Evolutionary conservation across 1,140 invertebrate genomes (phyloP).

Genomic region (Antheraea mylitta): DNA sequence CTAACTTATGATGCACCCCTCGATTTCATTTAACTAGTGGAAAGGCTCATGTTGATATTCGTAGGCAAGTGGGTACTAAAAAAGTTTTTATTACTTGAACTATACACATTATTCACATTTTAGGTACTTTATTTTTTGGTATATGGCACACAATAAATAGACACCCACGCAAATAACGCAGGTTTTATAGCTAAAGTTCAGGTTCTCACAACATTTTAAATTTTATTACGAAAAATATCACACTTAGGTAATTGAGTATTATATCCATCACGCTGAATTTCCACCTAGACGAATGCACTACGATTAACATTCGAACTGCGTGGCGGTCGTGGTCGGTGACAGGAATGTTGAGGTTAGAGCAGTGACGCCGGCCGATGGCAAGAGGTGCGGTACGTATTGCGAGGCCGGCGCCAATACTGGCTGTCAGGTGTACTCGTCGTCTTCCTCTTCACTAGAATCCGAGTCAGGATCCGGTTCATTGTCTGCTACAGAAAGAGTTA

Average conservation of each 20-base stretch:
- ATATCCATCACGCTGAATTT: slow-evolving; percentile 24
- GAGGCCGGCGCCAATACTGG: slow-evolving; percentile 33
- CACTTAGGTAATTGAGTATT: slow-evolving; percentile 59
- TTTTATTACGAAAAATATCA: slow-evolving; percentile 47
- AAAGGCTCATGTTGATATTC: background rate
- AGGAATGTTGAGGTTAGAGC: slow-evolving; percentile 49
- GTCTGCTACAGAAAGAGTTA: slow-evolving; percentile 57
- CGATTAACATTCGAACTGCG: slow-evolving; percentile 46
- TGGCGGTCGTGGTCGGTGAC: slow-evolving; percentile 27
- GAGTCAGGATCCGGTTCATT: slow-evolving; percentile 46
- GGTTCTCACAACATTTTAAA: slow-evolving; percentile 15
- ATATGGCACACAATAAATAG: slow-evolving; percentile 33
- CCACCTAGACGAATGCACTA: slow-evolving; percentile 9
- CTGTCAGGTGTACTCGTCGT: slow-evolving; percentile 67
- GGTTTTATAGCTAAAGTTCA: slow-evolving; percentile 9
- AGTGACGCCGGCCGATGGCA: slow-evolving; percentile 37
- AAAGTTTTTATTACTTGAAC: slow-evolving; percentile 15
- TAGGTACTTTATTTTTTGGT: slow-evolving; percentile 38
- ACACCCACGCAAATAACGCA: slow-evolving; percentile 14
- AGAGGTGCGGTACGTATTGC: slow-evolving; percentile 52
- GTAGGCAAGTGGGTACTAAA: slow-evolving; percentile 3
- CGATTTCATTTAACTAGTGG: background rate
- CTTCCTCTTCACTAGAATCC: slow-evolving; percentile 65
- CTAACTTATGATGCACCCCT: background rate
- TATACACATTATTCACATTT: slow-evolving; percentile 24